A percentile compares a stretch with the other conserved stretches of the same genome.
These are phyloP conservation scores for Epirrita christyi DNA, from an alignment of 2,888 invertebrate genomes.

Conservation along the genomic window DNA sequence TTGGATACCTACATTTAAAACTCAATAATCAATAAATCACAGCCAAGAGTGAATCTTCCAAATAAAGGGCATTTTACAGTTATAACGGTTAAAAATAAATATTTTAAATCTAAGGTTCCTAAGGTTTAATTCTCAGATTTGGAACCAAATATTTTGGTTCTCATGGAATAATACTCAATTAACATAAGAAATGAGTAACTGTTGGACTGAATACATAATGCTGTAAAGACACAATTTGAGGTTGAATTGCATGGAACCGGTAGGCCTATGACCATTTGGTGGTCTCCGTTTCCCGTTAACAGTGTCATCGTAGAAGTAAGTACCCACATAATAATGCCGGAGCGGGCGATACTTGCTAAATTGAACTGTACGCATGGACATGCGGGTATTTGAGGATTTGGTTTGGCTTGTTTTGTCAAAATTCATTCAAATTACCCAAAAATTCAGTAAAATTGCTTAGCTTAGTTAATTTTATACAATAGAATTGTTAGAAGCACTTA, in stretches of 20 bases:
- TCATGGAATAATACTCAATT: slow-evolving; percentile 47
- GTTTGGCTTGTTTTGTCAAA: too few species aligned
- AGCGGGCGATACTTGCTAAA: too few species aligned
- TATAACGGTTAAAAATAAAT: slow-evolving; percentile 37
- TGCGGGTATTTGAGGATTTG: too few species aligned
- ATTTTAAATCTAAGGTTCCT: slow-evolving; percentile 31
- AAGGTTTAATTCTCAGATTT: slow-evolving; percentile 29
- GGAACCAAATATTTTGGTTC: slow-evolving; percentile 44
- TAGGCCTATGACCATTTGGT: slow-evolving; percentile 18
- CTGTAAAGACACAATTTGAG: slow-evolving; percentile 22
- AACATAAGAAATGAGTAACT: slow-evolving; percentile 64
- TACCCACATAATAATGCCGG: too few species aligned
- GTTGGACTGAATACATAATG: slow-evolving; percentile 63
- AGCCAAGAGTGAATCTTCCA: slow-evolving; percentile 23
- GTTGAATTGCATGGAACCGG: slow-evolving; percentile 20
- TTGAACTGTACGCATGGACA: too few species aligned
- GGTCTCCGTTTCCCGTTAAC: slow-evolving; percentile 18
- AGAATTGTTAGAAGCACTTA: too few species aligned
- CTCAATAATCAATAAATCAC: slow-evolving; percentile 35
- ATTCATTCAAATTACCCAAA: too few species aligned
- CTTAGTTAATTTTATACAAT: too few species aligned
- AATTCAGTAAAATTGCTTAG: too few species aligned
- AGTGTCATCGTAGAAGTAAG: slow-evolving; percentile 11
- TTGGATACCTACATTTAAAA: slow-evolving; percentile 19
- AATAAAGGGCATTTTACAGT: slow-evolving; percentile 39